Conservation (phyloP, 1,140 invertebrate species). For the Drosophila virilis region DNA sequence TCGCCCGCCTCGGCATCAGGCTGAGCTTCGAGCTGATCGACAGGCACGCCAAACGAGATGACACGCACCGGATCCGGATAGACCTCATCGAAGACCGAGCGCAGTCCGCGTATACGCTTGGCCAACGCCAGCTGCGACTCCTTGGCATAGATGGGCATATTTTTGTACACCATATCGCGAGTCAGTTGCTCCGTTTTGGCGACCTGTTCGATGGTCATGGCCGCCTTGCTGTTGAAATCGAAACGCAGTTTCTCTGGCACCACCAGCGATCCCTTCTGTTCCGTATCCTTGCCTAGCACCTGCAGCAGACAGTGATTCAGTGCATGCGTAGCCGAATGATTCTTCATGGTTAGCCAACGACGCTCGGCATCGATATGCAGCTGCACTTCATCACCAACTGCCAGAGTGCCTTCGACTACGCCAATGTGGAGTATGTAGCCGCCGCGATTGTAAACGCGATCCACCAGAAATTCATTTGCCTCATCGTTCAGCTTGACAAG, state of each 20-base stretch:
- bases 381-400: constrained; percentile 93
- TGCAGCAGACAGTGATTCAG: constrained; percentile 97
- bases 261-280: constrained; percentile 99
- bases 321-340: constrained; percentile 99
- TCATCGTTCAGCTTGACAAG: constrained; percentile 94
- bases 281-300: constrained; percentile 95
- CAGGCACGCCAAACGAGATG: constrained; percentile 96
- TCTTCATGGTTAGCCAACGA: constrained; percentile 97
- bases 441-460: constrained; percentile 97
- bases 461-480: constrained; percentile 95
- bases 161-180: constrained; percentile 91
- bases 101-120: constrained; percentile 96
- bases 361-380: constrained; percentile 93
- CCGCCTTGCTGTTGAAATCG: constrained; percentile 98
- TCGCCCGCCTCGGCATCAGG: constrained; percentile 91
- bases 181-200: constrained; percentile 93
- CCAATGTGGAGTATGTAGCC: constrained; percentile 98
- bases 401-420: constrained; percentile 92
- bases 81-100: constrained; percentile 99
- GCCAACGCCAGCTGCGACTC: constrained; percentile 88
- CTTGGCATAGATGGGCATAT: constrained; percentile 95
- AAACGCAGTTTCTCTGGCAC: constrained; percentile 98
- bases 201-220: constrained; percentile 94
- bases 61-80: constrained; percentile 99
- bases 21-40: constrained; percentile 95